Base-by-base conservation (phyloP, 2,113 vertebrate species). In the Peromyscus maniculatus region DNA sequence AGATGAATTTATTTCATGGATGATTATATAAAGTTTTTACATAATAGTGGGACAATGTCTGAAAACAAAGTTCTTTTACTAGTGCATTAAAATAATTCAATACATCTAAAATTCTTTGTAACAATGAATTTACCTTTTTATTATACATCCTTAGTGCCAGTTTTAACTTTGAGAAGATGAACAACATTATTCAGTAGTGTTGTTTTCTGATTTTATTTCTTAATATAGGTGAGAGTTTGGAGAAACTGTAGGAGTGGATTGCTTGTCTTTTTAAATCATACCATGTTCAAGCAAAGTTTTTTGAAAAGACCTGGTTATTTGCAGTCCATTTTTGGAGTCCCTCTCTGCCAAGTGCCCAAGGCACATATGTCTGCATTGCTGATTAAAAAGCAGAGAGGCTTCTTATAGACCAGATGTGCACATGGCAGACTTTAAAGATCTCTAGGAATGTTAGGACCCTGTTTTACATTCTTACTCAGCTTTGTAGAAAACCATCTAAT, bases 261-360 rank as follows among this genome's bases (percentile, higher is more conserved):
- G 39, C 55, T 87, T 93, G 67, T 94, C 82, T 93, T 87, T 91
- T 95, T 96, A 96, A 95, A 95, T 94, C 19, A 93, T 39, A 62
- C 19, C 16, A 28, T 52, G 36, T 77, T 87, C 66, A 96, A 95
- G 64, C 64, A 74, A 89, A n/a, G 33, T 80, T 98, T 98, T 55
- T 96, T 95, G 87, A 93, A 62, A 96, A 94, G 93, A 93, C 79
- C 74, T 96, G 49, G 49, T 96, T 93, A 95, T 95, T 95, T 93
- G 87, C 33, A 79, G 67, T 91, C 84, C 84, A 57, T 95, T 64
- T 97, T 77, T 89, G 83, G 24, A 74, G 10, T 69, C 80, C 89
- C 74, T 96, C 55, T 96, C 46, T 88, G 89, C 97, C 72, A 91
- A 93, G 72, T 83, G 87, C 83, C 93, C 87, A 93, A 69, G 97